Base-by-base conservation (phyloP, 2,888 invertebrate species). In the Eucriotettix oculatus region DNA sequence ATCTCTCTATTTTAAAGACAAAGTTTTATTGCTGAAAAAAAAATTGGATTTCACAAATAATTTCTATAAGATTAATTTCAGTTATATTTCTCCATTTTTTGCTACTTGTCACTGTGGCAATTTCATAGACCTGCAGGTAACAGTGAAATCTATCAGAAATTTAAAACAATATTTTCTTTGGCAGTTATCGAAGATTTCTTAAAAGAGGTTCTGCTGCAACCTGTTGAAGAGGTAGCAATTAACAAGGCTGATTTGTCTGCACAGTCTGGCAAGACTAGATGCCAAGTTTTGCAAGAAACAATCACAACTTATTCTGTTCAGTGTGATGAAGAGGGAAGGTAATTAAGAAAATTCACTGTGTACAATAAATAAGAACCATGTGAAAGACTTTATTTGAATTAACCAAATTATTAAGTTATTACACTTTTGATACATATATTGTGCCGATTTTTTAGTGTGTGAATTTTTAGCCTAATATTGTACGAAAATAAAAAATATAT, bases 121-220 rank as follows among this genome's bases (percentile, higher is more conserved):
- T 16, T 16, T 16, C 16, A 5, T 3, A 5, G 1, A 52, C 52
- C 7, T 5, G 7, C 29, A 29, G 29, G 2, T 29, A 5, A 5
- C 2, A 29, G 29, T 29, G 29, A 29, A 29, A 2, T 29, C 29
- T 29, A 7, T 29, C 1, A 16, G 16, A 54, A 54, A 54, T 53
- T 11, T 17, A 29, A 17, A 16, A 54, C 10, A 17, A 16, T 1
- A 40, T 1, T 58, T 16, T 57, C 42, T 16, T 42, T 29, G 71
- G 17, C 76, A 75, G 79, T 85, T 42, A 75, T 86, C 69, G 86
- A 86, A 75, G 84, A 86, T 68, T 74, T 86, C 0, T 84, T 86
- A 66, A 75, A 81, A 69, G 85, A 85, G 72, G 79, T 83, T 74
- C 29, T 29, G 7, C 80, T 82, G 76, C 17, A 75, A 78, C 63